phyloP scores from a whole-genome alignment of 1,140 invertebrate species.

The Pectinophora gossypiella region DNA sequence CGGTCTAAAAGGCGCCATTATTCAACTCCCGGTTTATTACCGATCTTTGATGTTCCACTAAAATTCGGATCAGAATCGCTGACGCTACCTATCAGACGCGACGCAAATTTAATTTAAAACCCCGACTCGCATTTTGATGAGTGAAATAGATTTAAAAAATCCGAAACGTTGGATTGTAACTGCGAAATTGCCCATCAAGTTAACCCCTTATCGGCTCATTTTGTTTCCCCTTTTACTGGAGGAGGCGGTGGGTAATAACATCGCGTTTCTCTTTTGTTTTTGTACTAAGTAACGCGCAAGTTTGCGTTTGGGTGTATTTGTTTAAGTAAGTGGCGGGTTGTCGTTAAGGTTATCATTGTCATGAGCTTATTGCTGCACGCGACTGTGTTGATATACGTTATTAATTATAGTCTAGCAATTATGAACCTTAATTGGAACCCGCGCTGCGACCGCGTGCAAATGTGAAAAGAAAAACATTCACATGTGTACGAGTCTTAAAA shows the following conservation, averaged over 20 bases:
- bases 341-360: too few species aligned
- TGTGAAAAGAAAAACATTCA: too few species aligned
- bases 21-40: constrained; percentile 22
- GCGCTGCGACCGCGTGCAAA: too few species aligned
- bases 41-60: constrained; percentile 12
- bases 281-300: constrained; percentile 15
- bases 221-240: constrained; percentile 11
- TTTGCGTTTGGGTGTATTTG: constrained; percentile 20
- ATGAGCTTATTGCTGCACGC: too few species aligned
- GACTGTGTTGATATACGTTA: too few species aligned
- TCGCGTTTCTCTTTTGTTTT: constrained; percentile 16
- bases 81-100: not conserved
- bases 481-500: not conserved
- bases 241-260: not conserved
- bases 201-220: constrained; percentile 14
- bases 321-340: too few species aligned
- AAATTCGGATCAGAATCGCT: not conserved
- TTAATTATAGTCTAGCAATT: too few species aligned
- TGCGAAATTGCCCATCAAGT: constrained; percentile 10
- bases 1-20: constrained; percentile 25
- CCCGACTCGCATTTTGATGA: constrained; percentile 16
- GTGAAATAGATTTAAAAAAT: constrained; percentile 10
- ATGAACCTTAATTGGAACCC: too few species aligned
- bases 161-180: constrained; percentile 6
- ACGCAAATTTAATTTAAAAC: constrained; percentile 20